phyloP scores from a whole-genome alignment of 2,888 invertebrate genomes.

The Cartodere bifasciata region DNA sequence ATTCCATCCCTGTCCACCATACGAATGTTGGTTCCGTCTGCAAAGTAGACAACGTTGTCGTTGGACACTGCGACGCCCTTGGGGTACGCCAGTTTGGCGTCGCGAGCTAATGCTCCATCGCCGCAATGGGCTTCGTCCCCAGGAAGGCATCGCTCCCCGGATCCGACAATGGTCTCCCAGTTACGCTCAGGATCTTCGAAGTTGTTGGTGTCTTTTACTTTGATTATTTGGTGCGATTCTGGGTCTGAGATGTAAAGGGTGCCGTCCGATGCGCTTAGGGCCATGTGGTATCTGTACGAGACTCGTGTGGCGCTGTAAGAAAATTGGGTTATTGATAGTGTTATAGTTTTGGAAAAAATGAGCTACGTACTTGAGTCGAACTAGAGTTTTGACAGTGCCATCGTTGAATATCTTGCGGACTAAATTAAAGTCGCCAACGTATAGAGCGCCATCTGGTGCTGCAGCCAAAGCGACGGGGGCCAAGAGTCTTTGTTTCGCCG shows the following conservation, averaged over 20 bases:
- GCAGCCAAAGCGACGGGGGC: conserved; percentile 89
- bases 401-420: conserved; percentile 79
- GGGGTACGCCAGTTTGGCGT: conserved; percentile 89
- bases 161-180: conserved; percentile 91
- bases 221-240: conserved; percentile 86
- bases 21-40: conserved; percentile 83
- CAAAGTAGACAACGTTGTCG: conserved; percentile 86
- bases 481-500: conserved; percentile 66
- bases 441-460: conserved; percentile 85
- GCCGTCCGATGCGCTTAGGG: conserved; percentile 86
- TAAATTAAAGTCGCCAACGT: conserved; percentile 91
- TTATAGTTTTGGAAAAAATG: not conserved
- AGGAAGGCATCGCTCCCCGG: conserved; percentile 84
- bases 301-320: conserved; percentile 75
- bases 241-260: conserved; percentile 92
- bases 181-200: conserved; percentile 79
- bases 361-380: conserved; percentile 62
- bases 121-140: conserved; percentile 94
- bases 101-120: conserved; percentile 83
- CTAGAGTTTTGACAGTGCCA: conserved; percentile 67
- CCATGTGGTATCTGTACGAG: conserved; percentile 94
- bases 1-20: conserved; percentile 87
- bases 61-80: conserved; percentile 92
- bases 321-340: conserved; percentile 15
- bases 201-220: conserved; percentile 71